phyloP scores from a whole-genome alignment of 1,140 invertebrate species.

The Octopus sinensis region DNA sequence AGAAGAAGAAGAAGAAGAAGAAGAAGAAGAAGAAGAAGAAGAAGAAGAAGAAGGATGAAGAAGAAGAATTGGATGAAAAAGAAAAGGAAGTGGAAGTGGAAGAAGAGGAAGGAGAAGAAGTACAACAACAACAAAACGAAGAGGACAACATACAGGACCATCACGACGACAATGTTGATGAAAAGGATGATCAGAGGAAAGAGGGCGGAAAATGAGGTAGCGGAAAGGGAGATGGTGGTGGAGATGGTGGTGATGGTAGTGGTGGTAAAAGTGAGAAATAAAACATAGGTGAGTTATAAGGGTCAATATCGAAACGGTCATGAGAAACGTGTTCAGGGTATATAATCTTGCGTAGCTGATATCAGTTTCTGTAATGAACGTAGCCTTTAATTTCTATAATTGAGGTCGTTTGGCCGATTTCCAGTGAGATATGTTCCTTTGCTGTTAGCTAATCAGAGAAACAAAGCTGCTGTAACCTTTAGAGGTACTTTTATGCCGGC shows the following conservation, averaged over 20 bases:
- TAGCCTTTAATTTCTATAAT: too few relatives aligned
- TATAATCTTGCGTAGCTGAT: too few relatives aligned
- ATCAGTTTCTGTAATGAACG: too few relatives aligned
- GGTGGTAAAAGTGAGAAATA: too few relatives aligned
- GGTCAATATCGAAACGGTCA: too few relatives aligned
- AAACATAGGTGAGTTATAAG: too few relatives aligned
- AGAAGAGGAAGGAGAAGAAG: neutral
- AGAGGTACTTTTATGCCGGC: too few relatives aligned
- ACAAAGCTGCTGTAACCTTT: too few relatives aligned
- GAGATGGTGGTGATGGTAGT: neutral
- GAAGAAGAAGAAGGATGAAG: neutral
- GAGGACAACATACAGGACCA: neutral
- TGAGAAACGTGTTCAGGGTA: too few relatives aligned
- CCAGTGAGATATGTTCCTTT: too few relatives aligned
- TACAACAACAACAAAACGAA: neutral
- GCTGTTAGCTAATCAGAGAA: too few relatives aligned
- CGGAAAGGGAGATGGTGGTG: neutral
- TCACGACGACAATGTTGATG: neutral
- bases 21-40: constrained; percentile 7
- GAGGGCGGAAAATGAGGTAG: neutral
- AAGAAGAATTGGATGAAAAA: neutral
- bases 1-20: neutral
- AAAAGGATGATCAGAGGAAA: neutral
- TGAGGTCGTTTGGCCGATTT: too few relatives aligned
- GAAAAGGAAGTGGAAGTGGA: neutral